Percentiles rank a stretch among this genome's conserved stretches.
These are phyloP conservation scores for Pseudonaja textilis DNA, from an alignment of 2,113 vertebrate species.

Conservation along the genomic window DNA sequence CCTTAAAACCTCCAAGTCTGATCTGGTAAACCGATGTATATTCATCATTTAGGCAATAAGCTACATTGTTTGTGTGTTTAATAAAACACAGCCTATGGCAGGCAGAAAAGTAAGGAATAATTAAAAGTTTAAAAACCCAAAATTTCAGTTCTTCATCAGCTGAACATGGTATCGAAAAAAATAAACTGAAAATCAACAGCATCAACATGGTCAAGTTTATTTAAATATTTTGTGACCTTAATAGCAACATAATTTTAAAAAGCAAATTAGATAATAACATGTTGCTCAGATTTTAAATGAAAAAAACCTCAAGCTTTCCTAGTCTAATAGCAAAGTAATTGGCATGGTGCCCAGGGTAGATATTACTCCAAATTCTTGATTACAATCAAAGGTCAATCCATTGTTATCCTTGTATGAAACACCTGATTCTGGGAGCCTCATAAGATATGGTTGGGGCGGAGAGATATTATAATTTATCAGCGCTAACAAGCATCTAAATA, in stretches of 20 bases:
- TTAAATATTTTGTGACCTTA: slow-evolving; percentile 29
- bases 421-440: neutral
- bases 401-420: slow-evolving; percentile 41
- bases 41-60: neutral
- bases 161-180: slow-evolving; percentile 24
- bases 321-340: slow-evolving; percentile 34
- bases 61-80: slow-evolving; percentile 1
- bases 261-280: slow-evolving; percentile 14
- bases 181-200: slow-evolving; percentile 36
- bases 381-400: slow-evolving; percentile 43
- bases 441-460: neutral
- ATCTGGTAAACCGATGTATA: neutral
- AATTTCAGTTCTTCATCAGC: slow-evolving; percentile 13
- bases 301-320: slow-evolving; percentile 53
- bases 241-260: slow-evolving; percentile 47
- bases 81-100: neutral
- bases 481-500: slow-evolving; percentile 31
- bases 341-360: slow-evolving; percentile 39
- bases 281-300: slow-evolving; percentile 53
- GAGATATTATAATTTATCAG: neutral
- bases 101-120: neutral
- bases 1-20: neutral
- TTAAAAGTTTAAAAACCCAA: neutral
- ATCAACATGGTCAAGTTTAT: slow-evolving; percentile 27
- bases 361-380: slow-evolving; percentile 55